phyloP scores from a whole-genome alignment of 2,113 vertebrate species.

The Corapipo altera region DNA sequence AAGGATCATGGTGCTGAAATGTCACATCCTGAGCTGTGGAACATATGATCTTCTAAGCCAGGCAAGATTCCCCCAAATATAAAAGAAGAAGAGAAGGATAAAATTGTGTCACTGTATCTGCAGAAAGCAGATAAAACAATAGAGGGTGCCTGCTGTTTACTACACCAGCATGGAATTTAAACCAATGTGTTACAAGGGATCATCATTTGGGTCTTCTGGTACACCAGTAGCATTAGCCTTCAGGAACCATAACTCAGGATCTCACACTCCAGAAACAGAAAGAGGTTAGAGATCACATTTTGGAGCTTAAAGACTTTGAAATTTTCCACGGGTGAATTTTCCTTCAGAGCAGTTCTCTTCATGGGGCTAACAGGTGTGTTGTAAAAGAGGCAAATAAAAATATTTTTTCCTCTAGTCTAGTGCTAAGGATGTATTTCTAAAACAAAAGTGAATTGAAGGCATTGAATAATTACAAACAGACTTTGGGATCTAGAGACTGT shows the following conservation, averaged over 20 bases:
- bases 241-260: neutral
- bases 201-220: neutral
- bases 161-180: neutral
- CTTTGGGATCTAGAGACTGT: neutral
- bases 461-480: neutral
- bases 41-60: neutral
- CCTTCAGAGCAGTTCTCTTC: neutral
- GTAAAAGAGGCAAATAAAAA: neutral
- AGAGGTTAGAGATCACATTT: neutral
- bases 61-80: neutral
- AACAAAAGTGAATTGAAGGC: neutral
- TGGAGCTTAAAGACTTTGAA: neutral
- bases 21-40: neutral
- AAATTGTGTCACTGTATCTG: neutral
- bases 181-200: neutral
- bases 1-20: neutral
- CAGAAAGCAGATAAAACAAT: neutral
- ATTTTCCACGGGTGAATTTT: neutral
- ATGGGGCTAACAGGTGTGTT: neutral
- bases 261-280: neutral
- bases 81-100: neutral
- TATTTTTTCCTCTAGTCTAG: neutral
- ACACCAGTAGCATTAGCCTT: neutral
- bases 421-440: neutral
- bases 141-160: neutral